Percentiles rank a stretch among this genome's conserved stretches.
Conservation (phyloP, 1,140 invertebrate species). For the Ceratina australensis region DNA sequence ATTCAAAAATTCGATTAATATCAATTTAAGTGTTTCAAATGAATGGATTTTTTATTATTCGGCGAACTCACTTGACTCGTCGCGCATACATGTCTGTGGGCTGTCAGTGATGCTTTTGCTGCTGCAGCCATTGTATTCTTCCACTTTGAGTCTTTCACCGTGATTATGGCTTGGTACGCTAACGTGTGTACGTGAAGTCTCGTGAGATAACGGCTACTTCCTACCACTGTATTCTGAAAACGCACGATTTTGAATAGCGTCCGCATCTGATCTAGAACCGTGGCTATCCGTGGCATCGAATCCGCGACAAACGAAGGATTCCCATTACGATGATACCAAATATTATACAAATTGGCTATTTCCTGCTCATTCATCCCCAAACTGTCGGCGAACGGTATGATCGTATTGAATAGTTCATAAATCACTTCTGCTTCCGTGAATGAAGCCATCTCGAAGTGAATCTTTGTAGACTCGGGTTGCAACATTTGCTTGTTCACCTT, state of each 20-base stretch:
- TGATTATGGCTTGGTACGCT: slow-evolving; percentile 92
- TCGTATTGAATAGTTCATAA: slow-evolving; percentile 83
- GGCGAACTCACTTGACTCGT: slow-evolving; percentile 80
- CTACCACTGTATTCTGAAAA: slow-evolving; percentile 74
- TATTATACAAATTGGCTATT: slow-evolving; percentile 87
- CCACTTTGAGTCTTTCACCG: slow-evolving; percentile 84
- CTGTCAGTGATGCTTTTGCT: slow-evolving; percentile 91
- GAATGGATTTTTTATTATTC: not conserved
- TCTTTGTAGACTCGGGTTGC: slow-evolving; percentile 82
- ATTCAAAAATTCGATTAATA: not conserved
- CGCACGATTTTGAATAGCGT: slow-evolving; percentile 84
- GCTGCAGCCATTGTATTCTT: slow-evolving; percentile 89
- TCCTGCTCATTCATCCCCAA: slow-evolving; percentile 96
- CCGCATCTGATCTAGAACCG: slow-evolving; percentile 91
- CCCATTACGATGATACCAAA: slow-evolving; percentile 82
- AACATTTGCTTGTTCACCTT: slow-evolving; percentile 86
- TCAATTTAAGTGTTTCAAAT: not conserved
- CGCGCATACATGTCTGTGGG: slow-evolving; percentile 92
- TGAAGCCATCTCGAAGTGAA: slow-evolving; percentile 95
- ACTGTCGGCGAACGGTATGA: slow-evolving; percentile 90
- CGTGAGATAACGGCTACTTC: slow-evolving; percentile 82
- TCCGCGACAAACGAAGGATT: slow-evolving; percentile 88
- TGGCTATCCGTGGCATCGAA: slow-evolving; percentile 89
- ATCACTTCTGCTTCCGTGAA: slow-evolving; percentile 87
- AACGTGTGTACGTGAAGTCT: slow-evolving; percentile 93